These are phyloP conservation scores for Pagetopsis macropterus DNA, from an alignment of 2,797 vertebrate species.

Conservation along the genomic window DNA sequence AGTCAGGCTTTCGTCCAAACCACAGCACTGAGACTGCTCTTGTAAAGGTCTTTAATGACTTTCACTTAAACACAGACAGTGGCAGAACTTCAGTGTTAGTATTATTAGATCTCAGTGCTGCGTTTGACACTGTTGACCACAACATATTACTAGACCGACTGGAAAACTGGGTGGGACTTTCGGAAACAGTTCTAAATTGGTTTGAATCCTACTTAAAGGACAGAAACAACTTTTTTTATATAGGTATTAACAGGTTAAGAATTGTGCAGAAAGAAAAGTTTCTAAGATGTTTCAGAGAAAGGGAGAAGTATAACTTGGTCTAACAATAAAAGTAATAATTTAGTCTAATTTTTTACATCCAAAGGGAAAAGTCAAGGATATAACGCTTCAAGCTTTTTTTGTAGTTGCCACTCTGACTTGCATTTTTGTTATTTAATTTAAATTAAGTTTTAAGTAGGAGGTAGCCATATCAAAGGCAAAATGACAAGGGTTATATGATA, in stretches of 20 bases:
- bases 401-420: not conserved
- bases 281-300: not conserved
- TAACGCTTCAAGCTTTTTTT: conserved; percentile 1
- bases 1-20: too few species aligned
- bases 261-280: not conserved
- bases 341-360: not conserved
- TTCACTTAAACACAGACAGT: too few species aligned
- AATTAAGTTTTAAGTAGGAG: not conserved
- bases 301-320: not conserved
- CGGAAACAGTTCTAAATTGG: too few species aligned
- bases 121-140: too few species aligned
- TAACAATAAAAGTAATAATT: conserved; percentile 5
- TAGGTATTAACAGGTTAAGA: not conserved
- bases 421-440: not conserved
- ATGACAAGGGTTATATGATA: not conserved
- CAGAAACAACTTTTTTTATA: too few species aligned
- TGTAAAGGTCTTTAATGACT: too few species aligned
- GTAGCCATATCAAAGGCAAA: not conserved
- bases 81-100: too few species aligned
- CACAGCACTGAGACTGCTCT: too few species aligned
- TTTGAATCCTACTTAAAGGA: too few species aligned
- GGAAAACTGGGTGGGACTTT: too few species aligned
- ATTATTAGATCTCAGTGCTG: too few species aligned
- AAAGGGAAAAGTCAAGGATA: not conserved
- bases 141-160: too few species aligned